Conservation (phyloP, 2,888 invertebrate genomes). For the Spicauda simplicius region DNA sequence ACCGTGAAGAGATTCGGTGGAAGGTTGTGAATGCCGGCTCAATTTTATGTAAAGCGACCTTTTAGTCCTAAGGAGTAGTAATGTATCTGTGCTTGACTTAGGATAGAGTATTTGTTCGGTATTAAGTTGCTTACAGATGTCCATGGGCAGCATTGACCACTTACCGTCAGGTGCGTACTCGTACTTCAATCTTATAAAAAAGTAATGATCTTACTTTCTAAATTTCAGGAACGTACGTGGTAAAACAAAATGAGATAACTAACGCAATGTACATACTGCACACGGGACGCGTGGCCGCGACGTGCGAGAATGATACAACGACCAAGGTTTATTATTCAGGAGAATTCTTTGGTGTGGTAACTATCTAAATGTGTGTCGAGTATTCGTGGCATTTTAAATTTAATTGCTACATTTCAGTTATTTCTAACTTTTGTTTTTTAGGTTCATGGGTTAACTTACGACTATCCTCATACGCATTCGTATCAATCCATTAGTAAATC, state of each 20-base stretch:
- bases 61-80: no score
- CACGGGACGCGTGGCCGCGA: slow-evolving; percentile 59
- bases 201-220: background rate
- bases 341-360: slow-evolving; percentile 65
- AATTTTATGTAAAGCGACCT: no score
- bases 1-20: no score
- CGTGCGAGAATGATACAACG: slow-evolving; percentile 44
- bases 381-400: no score
- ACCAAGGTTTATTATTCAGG: slow-evolving; percentile 52
- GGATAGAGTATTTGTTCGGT: no score
- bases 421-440: slow-evolving; percentile 39
- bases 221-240: slow-evolving; percentile 65
- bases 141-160: no score
- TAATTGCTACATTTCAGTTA: background rate
- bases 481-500: slow-evolving; percentile 61
- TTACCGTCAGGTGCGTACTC: no score
- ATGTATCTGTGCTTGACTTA: no score
- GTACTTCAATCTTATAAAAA: no score
- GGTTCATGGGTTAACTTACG: slow-evolving; percentile 63
- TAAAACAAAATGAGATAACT: slow-evolving; percentile 67
- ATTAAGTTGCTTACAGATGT: no score
- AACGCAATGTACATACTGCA: slow-evolving; percentile 73
- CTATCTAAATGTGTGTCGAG: slow-evolving; percentile 10
- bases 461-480: slow-evolving; percentile 58
- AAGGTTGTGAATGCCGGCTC: no score